phyloP scores from a whole-genome alignment of 1,140 invertebrate genomes.

The Dendroctonus valens region DNA sequence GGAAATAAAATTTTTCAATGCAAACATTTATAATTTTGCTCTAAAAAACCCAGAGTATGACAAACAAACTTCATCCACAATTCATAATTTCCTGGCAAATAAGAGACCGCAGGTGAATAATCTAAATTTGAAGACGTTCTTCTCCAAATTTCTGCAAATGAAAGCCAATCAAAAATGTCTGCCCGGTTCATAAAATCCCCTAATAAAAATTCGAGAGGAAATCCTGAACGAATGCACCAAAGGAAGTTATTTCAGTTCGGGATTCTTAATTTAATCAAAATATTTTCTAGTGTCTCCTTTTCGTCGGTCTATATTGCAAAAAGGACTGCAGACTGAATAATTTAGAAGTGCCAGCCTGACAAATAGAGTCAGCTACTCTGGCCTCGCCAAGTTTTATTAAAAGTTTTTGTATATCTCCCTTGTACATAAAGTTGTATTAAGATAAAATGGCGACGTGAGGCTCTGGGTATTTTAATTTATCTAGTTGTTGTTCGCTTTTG shows the following conservation, averaged over 20 bases:
- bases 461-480: conserved; percentile 14
- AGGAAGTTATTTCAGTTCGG: neutral
- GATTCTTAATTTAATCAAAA: conserved; percentile 14
- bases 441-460: conserved; percentile 8
- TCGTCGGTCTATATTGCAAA: conserved; percentile 11
- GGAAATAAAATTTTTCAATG: no score
- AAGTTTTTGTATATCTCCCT: conserved; percentile 16
- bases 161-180: no score
- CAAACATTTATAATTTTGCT: no score
- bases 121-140: no score
- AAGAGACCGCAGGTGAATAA: no score
- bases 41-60: no score
- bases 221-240: neutral
- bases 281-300: conserved; percentile 1
- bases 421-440: conserved; percentile 26
- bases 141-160: no score
- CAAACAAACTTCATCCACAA: no score
- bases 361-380: conserved; percentile 16
- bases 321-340: conserved; percentile 16
- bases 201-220: no score
- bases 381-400: conserved; percentile 24
- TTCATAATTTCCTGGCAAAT: no score
- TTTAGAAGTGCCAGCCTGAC: conserved; percentile 21
- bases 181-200: no score
- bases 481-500: neutral